Evolutionary conservation across 1,140 invertebrate species (phyloP).

Genomic region (Dysdera silvatica): DNA sequence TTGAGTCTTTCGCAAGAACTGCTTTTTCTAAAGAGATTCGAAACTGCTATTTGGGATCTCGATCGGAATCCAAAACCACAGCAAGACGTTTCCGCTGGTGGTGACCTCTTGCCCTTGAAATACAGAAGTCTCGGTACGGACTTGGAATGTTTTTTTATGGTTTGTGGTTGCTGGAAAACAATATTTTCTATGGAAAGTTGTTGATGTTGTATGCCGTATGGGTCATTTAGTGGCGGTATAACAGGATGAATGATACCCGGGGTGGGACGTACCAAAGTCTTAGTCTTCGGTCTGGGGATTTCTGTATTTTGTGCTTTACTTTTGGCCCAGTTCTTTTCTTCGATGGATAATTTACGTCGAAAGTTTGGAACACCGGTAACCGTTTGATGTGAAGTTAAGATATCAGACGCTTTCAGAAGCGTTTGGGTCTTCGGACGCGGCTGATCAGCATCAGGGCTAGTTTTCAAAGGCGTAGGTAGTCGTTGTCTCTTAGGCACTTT

Average conservation of each 20-base stretch:
- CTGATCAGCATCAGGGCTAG: not conserved
- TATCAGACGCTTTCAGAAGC: not conserved
- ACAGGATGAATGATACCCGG: slow-evolving; percentile 20
- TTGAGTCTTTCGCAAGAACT: too few relatives aligned
- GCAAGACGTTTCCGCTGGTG: too few relatives aligned
- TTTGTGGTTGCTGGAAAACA: not conserved
- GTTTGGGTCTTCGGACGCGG: not conserved
- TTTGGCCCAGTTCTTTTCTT: not conserved
- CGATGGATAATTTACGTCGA: not conserved
- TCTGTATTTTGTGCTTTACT: not conserved
- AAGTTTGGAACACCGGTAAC: not conserved
- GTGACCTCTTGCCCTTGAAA: too few relatives aligned
- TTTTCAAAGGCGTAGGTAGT: not conserved
- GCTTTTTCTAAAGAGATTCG: too few relatives aligned
- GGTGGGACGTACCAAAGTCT: slow-evolving; percentile 8
- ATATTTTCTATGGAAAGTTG: not conserved
- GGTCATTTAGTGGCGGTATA: not conserved
- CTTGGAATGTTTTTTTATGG: too few relatives aligned
- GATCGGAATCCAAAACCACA: too few relatives aligned
- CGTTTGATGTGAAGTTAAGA: not conserved
- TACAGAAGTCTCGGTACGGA: too few relatives aligned
- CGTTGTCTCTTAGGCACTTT: not conserved
- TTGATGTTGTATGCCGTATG: not conserved
- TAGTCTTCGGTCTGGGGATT: not conserved
- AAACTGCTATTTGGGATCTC: too few relatives aligned